Evolutionary conservation across 2,113 vertebrate genomes (phyloP), one percentile per base, ranked within the genome.

Genomic region (Seriola dumerili): DNA sequence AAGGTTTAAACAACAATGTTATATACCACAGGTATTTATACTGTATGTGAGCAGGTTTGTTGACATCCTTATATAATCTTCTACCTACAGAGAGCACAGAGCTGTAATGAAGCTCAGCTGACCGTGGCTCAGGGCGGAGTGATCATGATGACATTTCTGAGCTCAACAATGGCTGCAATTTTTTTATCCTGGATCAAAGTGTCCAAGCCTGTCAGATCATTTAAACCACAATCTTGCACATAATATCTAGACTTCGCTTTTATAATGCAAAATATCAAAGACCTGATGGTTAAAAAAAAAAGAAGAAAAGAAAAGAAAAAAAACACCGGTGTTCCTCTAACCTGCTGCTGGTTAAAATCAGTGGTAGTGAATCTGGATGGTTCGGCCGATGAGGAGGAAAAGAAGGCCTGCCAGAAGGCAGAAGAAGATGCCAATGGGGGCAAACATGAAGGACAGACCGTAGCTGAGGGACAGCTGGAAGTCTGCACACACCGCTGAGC

Each of bases 371-470:
- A 82, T 79, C 79, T 96, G 95, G 90, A 98, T 93, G 38, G 96
- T 91, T 76, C 95, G 95, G 0, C 97, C 98, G 21, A 99, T 95
- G 55, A 97, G 89, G 10, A 99, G 92, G 80, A 99, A 99, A 4
- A 99, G 95, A 75, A 99, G 94, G 64, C 98, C 98, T 8, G 97
- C 93, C 63, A 99, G 91, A 52, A 99, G 78, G 88, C 95, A 94
- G 93, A 99, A 99, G 92, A 99, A 96, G 76, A 96, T 95, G 61
- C 98, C 98, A 8, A 97, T 64, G 1, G 97, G 97, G 52, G 98
- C 98, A 74, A 99, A 89, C 89, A 99, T 97, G 92, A 99, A 99
- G 0, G 98, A 98, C 93, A 97, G 96, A 67, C 98, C 98, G 0
- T 98, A 99, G 64, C 38, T 93, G 58, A 97, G 85, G 52, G 93